Conservation (phyloP, 2,113 vertebrate species). For the Melozone crissalis region DNA sequence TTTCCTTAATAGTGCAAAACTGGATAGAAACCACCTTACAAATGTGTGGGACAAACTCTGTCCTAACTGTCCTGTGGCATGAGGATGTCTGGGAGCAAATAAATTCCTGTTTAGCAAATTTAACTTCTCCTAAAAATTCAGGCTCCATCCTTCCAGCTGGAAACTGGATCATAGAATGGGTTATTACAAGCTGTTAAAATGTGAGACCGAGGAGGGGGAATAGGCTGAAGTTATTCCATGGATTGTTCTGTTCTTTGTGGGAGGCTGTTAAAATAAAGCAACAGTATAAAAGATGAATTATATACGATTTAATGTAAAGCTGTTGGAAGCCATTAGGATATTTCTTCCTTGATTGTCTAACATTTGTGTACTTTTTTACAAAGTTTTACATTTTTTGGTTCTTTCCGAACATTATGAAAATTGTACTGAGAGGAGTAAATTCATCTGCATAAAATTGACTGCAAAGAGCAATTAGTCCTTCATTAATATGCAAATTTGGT, state of each 20-base stretch:
- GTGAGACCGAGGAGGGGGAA: constrained; percentile 19
- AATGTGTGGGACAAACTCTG: background rate
- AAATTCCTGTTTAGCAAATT: background rate
- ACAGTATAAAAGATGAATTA: constrained; percentile 52
- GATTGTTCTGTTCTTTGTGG: constrained; percentile 54
- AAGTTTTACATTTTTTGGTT: constrained; percentile 60
- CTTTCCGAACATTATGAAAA: constrained; percentile 69
- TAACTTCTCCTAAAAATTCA: constrained; percentile 15
- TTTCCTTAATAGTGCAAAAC: background rate
- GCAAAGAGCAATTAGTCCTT: constrained; percentile 79
- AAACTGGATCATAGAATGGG: constrained; percentile 16
- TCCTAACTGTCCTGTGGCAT: background rate
- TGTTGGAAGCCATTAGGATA: constrained; percentile 52
- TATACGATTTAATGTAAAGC: constrained; percentile 54
- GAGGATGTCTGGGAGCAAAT: background rate
- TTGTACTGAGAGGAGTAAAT: constrained; percentile 72
- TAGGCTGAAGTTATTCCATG: constrained; percentile 44
- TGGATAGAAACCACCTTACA: background rate
- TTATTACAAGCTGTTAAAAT: constrained; percentile 58
- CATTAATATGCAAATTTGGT: constrained; percentile 80
- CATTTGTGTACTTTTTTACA: constrained; percentile 52
- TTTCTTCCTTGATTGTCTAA: constrained; percentile 60
- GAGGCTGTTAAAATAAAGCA: constrained; percentile 48
- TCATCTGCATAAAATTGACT: constrained; percentile 77
- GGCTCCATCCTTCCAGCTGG: constrained; percentile 23